These are phyloP conservation scores for Eupithecia pulchellata DNA, from an alignment of 2,888 invertebrate species.

Conservation along the genomic window DNA sequence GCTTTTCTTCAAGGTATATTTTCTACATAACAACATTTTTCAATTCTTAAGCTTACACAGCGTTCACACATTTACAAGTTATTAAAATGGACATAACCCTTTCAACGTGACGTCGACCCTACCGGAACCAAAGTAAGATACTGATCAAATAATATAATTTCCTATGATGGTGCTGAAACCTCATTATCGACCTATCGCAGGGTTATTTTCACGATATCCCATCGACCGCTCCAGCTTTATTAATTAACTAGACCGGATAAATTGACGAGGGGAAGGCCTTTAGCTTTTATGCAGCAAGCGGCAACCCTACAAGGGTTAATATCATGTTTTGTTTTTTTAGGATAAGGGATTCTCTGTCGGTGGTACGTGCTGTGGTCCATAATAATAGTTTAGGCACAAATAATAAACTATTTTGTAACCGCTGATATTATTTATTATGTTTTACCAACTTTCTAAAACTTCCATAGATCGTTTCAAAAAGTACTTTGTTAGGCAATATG, in stretches of 20 bases:
- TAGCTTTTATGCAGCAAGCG: conserved; percentile 23
- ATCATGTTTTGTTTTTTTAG: conserved; percentile 3
- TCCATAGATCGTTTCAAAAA: background rate
- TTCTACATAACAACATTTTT: background rate
- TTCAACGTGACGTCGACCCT: conserved; percentile 1
- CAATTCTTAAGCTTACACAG: background rate
- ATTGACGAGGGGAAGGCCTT: conserved; percentile 61
- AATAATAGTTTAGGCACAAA: background rate
- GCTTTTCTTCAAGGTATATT: background rate
- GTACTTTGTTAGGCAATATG: no score
- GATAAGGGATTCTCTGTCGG: background rate
- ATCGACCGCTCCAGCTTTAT: conserved; percentile 55
- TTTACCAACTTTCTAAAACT: background rate
- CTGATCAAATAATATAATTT: conserved; percentile 26
- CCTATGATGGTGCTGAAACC: conserved; percentile 31
- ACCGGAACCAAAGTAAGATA: conserved; percentile 26
- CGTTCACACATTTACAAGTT: background rate
- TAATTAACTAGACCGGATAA: conserved; percentile 77
- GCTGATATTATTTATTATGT: background rate
- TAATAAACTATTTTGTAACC: background rate
- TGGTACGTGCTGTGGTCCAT: background rate
- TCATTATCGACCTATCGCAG: conserved; percentile 29
- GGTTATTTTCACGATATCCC: conserved; percentile 31
- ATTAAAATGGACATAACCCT: background rate
- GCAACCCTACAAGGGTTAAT: conserved; percentile 1